phyloP scores from a whole-genome alignment of 2,888 invertebrate species.

The Cancer borealis region DNA sequence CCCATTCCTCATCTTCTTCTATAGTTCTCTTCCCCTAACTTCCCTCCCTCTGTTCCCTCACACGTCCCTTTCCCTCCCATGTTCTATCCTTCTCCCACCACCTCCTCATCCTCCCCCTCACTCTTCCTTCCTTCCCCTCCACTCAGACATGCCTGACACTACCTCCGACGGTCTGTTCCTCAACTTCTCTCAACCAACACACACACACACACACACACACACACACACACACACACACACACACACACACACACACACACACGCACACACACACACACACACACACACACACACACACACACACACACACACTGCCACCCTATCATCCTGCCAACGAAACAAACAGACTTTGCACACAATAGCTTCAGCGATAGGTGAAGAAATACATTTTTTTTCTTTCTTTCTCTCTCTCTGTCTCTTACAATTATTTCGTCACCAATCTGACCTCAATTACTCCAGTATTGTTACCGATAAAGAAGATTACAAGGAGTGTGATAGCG shows the following conservation, averaged over 20 bases:
- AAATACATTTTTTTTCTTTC: neutral
- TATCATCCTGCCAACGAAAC: too few species aligned
- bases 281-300: neutral
- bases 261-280: neutral
- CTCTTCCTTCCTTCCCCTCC: neutral
- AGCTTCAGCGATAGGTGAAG: neutral
- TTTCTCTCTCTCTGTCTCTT: neutral
- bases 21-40: neutral
- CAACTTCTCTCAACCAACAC: neutral
- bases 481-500: neutral
- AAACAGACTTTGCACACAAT: neutral
- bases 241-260: neutral
- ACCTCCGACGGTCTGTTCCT: slow-evolving; percentile 11
- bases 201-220: slow-evolving; percentile 8
- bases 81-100: neutral
- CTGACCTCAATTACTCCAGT: neutral
- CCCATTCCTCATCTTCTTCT: neutral
- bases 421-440: neutral
- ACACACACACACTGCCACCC: too few species aligned
- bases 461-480: neutral
- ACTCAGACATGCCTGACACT: slow-evolving; percentile 11
- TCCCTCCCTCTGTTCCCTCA: neutral
- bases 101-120: neutral
- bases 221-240: slow-evolving; percentile 5
- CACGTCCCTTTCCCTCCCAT: neutral